Evolutionary conservation across 2,888 invertebrate species (phyloP).

Genomic region (Margaritifera margaritifera): DNA sequence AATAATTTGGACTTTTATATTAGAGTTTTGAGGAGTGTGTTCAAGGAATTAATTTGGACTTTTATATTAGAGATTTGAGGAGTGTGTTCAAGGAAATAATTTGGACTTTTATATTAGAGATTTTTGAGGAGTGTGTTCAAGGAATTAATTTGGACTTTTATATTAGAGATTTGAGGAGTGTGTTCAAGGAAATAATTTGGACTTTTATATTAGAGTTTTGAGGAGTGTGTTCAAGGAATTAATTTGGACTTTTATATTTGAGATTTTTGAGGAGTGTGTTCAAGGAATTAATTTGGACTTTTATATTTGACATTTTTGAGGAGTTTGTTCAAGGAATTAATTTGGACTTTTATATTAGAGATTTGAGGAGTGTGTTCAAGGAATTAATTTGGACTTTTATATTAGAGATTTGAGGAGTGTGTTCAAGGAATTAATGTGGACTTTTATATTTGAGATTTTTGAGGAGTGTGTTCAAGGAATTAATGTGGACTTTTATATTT

Average conservation of each 20-base stretch:
- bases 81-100: no score
- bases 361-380: neutral
- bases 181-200: no score
- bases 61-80: neutral
- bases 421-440: no score
- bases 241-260: neutral
- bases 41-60: no score
- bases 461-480: no score
- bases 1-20: no score
- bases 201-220: neutral
- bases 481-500: no score
- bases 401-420: neutral
- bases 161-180: neutral
- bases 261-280: neutral
- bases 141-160: no score
- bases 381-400: no score
- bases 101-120: neutral
- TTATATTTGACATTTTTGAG: neutral
- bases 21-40: neutral
- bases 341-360: neutral
- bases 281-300: no score
- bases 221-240: no score
- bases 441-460: neutral
- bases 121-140: neutral
- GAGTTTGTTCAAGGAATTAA: no score